phyloP scores from a whole-genome alignment of 2,888 invertebrate genomes.

The Chloromyia formosa region DNA sequence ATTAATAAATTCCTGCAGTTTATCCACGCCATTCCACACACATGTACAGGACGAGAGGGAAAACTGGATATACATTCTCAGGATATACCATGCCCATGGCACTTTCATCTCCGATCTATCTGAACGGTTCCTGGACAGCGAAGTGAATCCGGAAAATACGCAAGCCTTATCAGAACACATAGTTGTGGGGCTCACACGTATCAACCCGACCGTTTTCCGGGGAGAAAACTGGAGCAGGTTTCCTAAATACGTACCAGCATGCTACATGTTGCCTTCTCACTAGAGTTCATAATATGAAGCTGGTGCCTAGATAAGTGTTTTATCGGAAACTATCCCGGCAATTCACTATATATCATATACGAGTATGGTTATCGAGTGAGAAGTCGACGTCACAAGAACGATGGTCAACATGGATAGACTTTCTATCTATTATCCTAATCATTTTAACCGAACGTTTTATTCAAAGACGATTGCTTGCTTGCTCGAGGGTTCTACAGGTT shows the following conservation, averaged over 20 bases:
- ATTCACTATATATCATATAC: neutral
- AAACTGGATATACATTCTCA: neutral
- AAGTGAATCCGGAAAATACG: neutral
- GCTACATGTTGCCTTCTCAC: neutral
- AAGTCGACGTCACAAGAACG: neutral
- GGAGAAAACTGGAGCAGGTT: neutral
- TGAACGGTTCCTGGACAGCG: neutral
- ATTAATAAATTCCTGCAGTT: conserved; percentile 38
- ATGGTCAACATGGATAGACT: neutral
- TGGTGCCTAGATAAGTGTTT: conserved; percentile 1
- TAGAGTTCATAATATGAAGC: neutral
- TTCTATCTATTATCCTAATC: neutral
- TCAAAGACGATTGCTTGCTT: no score
- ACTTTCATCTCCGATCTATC: neutral
- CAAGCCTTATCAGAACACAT: neutral
- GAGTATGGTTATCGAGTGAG: neutral
- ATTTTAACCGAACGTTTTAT: neutral
- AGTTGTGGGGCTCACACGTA: neutral
- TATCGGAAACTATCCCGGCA: neutral
- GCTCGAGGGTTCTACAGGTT: no score
- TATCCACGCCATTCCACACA: neutral
- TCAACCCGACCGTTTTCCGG: neutral
- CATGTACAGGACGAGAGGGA: neutral
- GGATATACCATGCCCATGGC: neutral
- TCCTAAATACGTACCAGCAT: conserved; percentile 7